A percentile compares a stretch with the other conserved stretches of the same genome.
phyloP scores from a whole-genome alignment of 2,888 invertebrate genomes.

The Drosophila setosimentum region DNA sequence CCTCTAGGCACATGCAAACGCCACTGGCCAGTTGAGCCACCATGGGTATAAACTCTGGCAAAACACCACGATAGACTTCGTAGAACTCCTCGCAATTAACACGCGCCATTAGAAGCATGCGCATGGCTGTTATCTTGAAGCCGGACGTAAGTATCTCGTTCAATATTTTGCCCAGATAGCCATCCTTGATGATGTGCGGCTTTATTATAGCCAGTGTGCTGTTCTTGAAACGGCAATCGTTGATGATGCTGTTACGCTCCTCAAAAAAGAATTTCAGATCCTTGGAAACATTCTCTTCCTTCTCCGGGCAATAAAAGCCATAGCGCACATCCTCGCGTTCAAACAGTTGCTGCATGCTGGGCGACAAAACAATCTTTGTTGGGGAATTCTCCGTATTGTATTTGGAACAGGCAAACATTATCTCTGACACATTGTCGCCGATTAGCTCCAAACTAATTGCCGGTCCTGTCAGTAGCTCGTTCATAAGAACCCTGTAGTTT shows the following conservation, averaged over 20 bases:
- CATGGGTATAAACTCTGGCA: conserved; percentile 93
- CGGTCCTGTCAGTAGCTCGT: conserved; percentile 77
- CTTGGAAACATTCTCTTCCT: conserved; percentile 84
- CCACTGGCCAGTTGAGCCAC: conserved; percentile 94
- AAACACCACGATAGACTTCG: conserved; percentile 96
- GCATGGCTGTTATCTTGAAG: conserved; percentile 92
- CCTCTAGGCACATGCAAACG: conserved; percentile 94
- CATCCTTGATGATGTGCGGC: conserved; percentile 94
- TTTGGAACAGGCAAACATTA: conserved; percentile 70
- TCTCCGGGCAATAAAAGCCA: conserved; percentile 89
- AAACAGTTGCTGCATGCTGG: conserved; percentile 88
- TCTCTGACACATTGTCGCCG: conserved; percentile 83
- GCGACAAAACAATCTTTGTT: conserved; percentile 56
- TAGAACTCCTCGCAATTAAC: conserved; percentile 95
- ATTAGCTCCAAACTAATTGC: conserved; percentile 83
- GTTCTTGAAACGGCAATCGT: conserved; percentile 87
- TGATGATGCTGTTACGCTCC: conserved; percentile 85
- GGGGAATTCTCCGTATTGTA: conserved; percentile 60
- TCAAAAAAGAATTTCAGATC: conserved; percentile 88
- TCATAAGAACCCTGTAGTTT: conserved; percentile 73
- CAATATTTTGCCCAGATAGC: conserved; percentile 89
- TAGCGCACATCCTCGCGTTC: conserved; percentile 89
- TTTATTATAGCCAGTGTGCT: conserved; percentile 94
- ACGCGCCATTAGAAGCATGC: conserved; percentile 92
- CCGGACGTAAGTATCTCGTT: conserved; percentile 90